Conservation (phyloP, 2,797 vertebrate genomes). For the Chrosomus eos region DNA sequence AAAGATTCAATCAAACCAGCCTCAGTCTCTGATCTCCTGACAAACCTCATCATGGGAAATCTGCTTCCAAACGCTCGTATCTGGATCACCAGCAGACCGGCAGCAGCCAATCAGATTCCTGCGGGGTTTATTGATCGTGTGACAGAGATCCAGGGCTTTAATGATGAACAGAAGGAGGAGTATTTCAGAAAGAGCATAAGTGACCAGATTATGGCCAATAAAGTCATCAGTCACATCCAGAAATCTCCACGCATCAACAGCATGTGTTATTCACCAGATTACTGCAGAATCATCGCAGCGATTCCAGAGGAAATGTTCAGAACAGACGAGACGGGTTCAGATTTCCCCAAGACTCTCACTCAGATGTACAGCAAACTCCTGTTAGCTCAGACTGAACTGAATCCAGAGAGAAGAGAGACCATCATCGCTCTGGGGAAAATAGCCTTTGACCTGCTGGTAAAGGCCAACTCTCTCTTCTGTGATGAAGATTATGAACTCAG, state of each 20-base stretch:
- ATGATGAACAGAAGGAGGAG: background rate
- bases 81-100: background rate
- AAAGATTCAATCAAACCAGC: background rate
- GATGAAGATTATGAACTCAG: background rate
- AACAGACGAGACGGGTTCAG: background rate
- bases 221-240: background rate
- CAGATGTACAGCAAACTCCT: background rate
- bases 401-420: background rate
- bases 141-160: background rate
- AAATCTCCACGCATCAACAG: background rate
- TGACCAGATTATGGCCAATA: accelerated
- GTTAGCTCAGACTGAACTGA: background rate
- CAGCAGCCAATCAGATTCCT: background rate
- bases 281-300: background rate
- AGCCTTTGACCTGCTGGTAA: background rate
- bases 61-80: background rate
- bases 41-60: background rate
- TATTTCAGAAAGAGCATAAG: background rate
- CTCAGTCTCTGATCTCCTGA: background rate
- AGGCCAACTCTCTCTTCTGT: background rate
- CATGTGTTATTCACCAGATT: background rate
- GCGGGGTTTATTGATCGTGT: background rate
- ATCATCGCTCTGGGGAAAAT: background rate
- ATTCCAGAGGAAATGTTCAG: background rate
- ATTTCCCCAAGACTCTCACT: background rate